Conservation (phyloP, 2,797 vertebrate species). For the Danionella dracula region DNA sequence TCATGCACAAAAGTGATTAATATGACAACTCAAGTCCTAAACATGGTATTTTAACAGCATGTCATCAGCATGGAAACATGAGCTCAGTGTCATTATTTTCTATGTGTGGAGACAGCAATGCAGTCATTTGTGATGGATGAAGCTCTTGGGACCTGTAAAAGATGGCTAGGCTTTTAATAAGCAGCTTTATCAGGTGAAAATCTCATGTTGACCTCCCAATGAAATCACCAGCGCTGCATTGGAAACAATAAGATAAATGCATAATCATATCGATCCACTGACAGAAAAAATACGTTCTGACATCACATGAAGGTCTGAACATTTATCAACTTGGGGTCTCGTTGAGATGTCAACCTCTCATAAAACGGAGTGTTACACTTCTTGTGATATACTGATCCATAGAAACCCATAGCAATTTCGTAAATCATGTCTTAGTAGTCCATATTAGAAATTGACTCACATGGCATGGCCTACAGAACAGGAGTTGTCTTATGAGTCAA, state of each 20-base stretch:
- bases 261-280: conserved; percentile 31
- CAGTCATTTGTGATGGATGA: conserved; percentile 2
- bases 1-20: conserved; percentile 1
- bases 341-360: conserved; percentile 11
- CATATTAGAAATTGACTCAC: conserved; percentile 3
- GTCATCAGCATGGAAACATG: conserved; percentile 21
- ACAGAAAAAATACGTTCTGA: conserved; percentile 6
- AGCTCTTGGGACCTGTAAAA: conserved; percentile 4
- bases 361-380: conserved; percentile 18
- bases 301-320: not conserved
- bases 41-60: conserved; percentile 5
- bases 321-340: conserved; percentile 13
- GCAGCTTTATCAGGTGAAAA: conserved; percentile 9
- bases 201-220: conserved; percentile 12
- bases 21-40: not conserved
- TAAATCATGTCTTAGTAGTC: not conserved
- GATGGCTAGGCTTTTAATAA: conserved; percentile 11
- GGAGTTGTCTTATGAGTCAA: not conserved
- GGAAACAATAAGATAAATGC: conserved; percentile 18
- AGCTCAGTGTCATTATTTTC: conserved; percentile 13
- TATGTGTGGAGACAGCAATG: not conserved
- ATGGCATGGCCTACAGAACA: not conserved
- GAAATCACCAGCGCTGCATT: not conserved
- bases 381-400: conserved; percentile 6
- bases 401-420: not conserved